Evolutionary conservation across 1,140 invertebrate genomes (phyloP).

Genomic region (Aphis gossypii): DNA sequence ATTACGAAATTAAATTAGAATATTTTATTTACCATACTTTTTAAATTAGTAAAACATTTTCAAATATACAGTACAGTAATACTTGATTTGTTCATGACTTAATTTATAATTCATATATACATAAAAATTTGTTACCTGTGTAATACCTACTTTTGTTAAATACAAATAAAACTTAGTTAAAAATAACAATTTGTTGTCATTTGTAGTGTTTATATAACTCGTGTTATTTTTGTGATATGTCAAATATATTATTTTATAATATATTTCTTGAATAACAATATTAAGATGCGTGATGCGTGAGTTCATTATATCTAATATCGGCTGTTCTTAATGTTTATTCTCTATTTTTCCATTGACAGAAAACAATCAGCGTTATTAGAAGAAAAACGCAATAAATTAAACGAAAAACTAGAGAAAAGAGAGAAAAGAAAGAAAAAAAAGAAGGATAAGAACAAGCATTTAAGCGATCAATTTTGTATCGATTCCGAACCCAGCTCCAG

Average conservation of each 20-base stretch:
- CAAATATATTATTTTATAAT: background rate
- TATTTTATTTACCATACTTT: background rate
- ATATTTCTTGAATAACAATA: background rate
- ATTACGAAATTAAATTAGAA: background rate
- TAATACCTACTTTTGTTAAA: background rate
- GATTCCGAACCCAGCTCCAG: conserved; percentile 38
- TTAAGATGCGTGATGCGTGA: conserved; percentile 1
- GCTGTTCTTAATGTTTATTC: conserved; percentile 30
- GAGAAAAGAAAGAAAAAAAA: conserved; percentile 78
- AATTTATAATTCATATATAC: conserved; percentile 17
- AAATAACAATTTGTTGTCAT: conserved; percentile 23
- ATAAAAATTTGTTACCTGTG: background rate
- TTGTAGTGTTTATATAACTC: background rate
- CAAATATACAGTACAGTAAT: background rate
- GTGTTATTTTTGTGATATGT: background rate
- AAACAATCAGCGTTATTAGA: conserved; percentile 73
- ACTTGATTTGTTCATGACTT: background rate
- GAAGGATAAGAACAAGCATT: conserved; percentile 68
- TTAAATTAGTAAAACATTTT: background rate
- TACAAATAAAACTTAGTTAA: background rate
- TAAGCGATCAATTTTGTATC: background rate
- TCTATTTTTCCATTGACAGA: conserved; percentile 63
- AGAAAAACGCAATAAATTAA: conserved; percentile 73
- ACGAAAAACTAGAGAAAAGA: conserved; percentile 76
- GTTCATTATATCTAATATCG: background rate